Conservation (phyloP, 2,888 invertebrate genomes). For the Saturnia pavonia region DNA sequence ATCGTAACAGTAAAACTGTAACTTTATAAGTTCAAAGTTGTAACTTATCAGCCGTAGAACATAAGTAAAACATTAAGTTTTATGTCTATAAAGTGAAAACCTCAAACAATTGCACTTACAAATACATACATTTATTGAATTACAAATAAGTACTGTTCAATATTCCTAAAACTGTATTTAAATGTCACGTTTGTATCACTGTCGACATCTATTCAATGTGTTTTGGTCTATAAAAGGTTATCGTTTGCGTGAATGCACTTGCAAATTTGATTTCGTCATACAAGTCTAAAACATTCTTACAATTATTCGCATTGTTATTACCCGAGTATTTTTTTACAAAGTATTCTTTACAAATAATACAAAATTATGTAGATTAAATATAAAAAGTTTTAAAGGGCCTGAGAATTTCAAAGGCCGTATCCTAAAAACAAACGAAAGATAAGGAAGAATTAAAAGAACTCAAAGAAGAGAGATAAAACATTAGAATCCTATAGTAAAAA, state of each 20-base stretch:
- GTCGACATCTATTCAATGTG: neutral
- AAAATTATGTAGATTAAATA: neutral
- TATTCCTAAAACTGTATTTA: constrained; percentile 1
- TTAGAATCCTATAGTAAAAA: constrained; percentile 37
- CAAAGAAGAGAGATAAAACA: constrained; percentile 40
- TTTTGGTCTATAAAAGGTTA: constrained; percentile 8
- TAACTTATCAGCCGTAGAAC: too few species aligned
- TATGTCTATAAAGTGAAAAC: neutral
- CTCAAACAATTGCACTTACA: neutral
- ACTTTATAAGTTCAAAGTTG: too few species aligned
- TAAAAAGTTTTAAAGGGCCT: neutral
- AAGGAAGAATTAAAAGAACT: constrained; percentile 40
- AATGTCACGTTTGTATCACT: constrained; percentile 8
- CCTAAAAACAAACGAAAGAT: constrained; percentile 26
- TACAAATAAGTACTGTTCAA: neutral
- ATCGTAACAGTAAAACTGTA: too few species aligned
- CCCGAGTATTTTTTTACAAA: neutral
- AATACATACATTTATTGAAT: neutral
- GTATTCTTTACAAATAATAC: neutral
- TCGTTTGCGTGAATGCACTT: constrained; percentile 3
- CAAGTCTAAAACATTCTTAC: neutral
- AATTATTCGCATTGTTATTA: neutral
- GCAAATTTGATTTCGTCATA: constrained; percentile 9
- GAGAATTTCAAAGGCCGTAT: constrained; percentile 3
- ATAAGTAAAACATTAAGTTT: neutral